Evolutionary conservation across 2,888 invertebrate genomes (phyloP), one percentile per base, ranked within the genome.

Genomic region (Thalpophila matura): DNA sequence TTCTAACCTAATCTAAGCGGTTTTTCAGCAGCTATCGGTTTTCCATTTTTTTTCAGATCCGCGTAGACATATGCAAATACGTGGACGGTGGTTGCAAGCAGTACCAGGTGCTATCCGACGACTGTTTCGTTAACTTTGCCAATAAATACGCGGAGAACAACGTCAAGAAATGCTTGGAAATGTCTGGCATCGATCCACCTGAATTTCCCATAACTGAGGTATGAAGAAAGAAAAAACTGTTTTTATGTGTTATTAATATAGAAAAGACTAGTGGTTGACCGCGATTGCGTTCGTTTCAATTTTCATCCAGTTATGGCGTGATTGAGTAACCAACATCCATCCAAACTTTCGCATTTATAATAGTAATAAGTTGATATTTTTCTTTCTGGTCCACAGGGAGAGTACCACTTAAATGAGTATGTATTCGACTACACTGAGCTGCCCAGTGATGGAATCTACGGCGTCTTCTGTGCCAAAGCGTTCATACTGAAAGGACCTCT

Each of bases 51-150:
- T 47, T 31, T 4, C 40, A 80, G 80, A 0, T 80, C 1, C 62
- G 50, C 9, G 2, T 77, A 7, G 79, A 70, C 1, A 43, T 80
- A 2, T 79, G 67, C 54, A 80, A 80, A 54, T 35, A 69, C 20
- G 65, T 76, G n/a, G 81, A 79, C 16, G 82, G 80, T 7, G 80
- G 80, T 0, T 81, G 79, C 53, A 80, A 80, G 46, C 72, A 53
- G n/a, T 81, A 64, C 49, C 79, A 79, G 10, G 51, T 75, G n/a
- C 24, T 80, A 1, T 20, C 64, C 0, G 77, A 80, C 47, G 46
- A 73, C 4, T 27, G 46, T 12, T 14, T 60, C 16, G 1, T 40
- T 6, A 47, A 60, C 9, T 81, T 81, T 9, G 22, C 49, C 9
- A 46, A 66, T 2, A 67, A 71, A 46, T 79, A 67, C 38, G 77